Conservation (phyloP, 1,140 invertebrate genomes). For the Acyrthosiphon pisum region DNA sequence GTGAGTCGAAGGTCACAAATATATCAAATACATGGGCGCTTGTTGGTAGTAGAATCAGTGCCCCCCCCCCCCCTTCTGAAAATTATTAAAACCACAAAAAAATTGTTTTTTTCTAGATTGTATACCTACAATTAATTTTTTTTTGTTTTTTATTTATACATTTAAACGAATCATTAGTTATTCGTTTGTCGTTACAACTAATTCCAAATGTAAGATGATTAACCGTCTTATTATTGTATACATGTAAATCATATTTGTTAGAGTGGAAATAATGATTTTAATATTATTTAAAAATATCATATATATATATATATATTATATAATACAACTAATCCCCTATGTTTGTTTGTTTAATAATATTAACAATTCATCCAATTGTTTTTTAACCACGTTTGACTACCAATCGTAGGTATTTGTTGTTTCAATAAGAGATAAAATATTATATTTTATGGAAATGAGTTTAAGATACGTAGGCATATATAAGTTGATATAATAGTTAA, state of each 20-base stretch:
- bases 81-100: background rate
- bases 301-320: too few species aligned
- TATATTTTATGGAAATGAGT: background rate
- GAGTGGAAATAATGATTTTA: too few species aligned
- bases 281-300: too few species aligned
- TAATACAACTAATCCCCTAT: background rate
- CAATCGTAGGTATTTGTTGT: background rate
- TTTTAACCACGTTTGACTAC: background rate
- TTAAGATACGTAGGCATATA: background rate
- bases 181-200: background rate
- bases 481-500: background rate
- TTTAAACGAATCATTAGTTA: background rate
- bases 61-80: background rate
- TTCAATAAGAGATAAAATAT: background rate
- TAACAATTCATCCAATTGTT: background rate
- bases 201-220: background rate
- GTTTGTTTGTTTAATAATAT: background rate
- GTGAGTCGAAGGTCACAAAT: constrained; percentile 43
- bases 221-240: background rate
- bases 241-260: too few species aligned
- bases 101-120: background rate
- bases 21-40: background rate
- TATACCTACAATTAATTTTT: background rate
- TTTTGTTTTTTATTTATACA: background rate
- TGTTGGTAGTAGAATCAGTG: background rate